Evolutionary conservation across 1,140 invertebrate species (phyloP).

Genomic region (Pentalonia nigronervosa): DNA sequence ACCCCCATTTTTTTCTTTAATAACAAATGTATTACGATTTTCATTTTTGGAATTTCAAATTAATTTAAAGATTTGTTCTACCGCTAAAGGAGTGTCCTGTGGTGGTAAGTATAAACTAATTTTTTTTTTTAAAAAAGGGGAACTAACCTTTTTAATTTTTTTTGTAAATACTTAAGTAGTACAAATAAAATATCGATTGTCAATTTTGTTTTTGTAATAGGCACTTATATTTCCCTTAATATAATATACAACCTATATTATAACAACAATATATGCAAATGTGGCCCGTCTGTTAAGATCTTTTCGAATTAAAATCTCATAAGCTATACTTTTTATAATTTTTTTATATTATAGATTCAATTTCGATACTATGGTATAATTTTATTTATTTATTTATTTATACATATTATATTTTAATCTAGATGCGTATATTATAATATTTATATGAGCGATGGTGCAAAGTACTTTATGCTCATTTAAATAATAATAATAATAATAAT

Average conservation of each 20-base stretch:
- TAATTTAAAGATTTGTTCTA: not conserved
- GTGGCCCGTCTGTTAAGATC: rapidly evolving
- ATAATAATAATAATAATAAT: conserved; percentile 19
- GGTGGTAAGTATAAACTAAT: not conserved
- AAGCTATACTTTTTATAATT: not conserved
- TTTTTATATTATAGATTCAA: not conserved
- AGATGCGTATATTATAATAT: not conserved
- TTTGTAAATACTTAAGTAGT: too few species aligned
- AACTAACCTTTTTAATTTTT: too few species aligned
- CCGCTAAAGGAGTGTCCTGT: not conserved
- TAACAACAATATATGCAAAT: not conserved
- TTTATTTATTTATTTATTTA: not conserved
- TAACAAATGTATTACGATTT: not conserved
- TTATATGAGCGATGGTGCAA: not conserved
- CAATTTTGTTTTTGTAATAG: not conserved
- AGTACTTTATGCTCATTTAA: not conserved
- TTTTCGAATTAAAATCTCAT: not conserved
- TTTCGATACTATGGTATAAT: not conserved
- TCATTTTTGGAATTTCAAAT: not conserved
- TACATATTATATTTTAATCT: not conserved
- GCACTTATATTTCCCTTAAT: not conserved
- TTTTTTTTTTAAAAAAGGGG: too few species aligned
- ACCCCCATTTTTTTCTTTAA: not conserved
- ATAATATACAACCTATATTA: not conserved
- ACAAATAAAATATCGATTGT: not conserved